Conservation (phyloP, 1,140 invertebrate genomes). For the Oedothorax gibbosus region DNA sequence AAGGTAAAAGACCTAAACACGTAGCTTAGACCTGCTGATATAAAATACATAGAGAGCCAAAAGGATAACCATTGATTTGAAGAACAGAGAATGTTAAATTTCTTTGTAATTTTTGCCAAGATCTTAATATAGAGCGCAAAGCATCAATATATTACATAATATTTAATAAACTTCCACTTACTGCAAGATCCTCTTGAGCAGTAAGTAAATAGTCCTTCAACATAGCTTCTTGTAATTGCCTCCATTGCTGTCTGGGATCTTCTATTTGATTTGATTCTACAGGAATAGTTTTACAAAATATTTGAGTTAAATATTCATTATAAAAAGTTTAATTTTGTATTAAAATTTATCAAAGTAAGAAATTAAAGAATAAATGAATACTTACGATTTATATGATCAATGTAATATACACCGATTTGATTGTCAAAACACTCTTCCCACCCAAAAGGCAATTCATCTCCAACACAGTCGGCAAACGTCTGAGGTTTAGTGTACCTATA, state of each 20-base stretch:
- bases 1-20: no score
- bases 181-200: constrained; percentile 92
- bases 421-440: constrained; percentile 96
- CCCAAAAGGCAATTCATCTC: constrained; percentile 94
- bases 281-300: constrained; percentile 30
- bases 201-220: constrained; percentile 94
- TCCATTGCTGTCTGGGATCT: constrained; percentile 95
- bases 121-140: no score
- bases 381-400: constrained; percentile 96
- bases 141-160: no score
- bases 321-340: background rate
- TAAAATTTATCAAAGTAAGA: background rate
- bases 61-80: no score
- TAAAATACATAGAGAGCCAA: no score
- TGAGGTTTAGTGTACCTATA: constrained; percentile 77
- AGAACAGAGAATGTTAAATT: no score
- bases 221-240: constrained; percentile 95
- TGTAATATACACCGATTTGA: constrained; percentile 94
- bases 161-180: constrained; percentile 68
- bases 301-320: background rate
- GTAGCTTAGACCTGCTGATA: no score
- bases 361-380: constrained; percentile 9
- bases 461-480: constrained; percentile 96
- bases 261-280: constrained; percentile 94
- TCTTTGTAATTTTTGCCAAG: no score